These are phyloP conservation scores for Stenichneumon culpator DNA, from an alignment of 2,888 invertebrate genomes.

Conservation along the genomic window DNA sequence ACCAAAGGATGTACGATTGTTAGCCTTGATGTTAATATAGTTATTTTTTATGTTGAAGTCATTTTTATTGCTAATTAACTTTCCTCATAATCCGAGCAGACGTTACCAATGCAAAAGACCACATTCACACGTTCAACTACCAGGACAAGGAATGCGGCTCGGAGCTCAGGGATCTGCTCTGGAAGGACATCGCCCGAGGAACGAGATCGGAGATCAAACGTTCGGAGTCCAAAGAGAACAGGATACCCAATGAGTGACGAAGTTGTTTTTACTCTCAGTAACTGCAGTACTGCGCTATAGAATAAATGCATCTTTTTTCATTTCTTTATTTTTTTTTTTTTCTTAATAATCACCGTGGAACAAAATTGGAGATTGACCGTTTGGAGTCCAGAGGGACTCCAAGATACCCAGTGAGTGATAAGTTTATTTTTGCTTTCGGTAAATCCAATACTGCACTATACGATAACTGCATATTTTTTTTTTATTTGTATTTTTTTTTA, in stretches of 20 bases:
- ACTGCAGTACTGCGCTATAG: too few species aligned
- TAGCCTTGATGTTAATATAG: not conserved
- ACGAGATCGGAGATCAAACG: constrained; percentile 39
- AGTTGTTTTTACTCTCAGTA: too few species aligned
- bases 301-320: too few species aligned
- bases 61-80: not conserved
- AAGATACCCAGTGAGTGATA: too few species aligned
- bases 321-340: too few species aligned
- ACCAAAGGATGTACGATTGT: constrained; percentile 66
- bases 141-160: constrained; percentile 60
- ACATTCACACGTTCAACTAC: constrained; percentile 73
- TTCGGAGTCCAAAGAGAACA: constrained; percentile 67
- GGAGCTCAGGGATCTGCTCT: constrained; percentile 70
- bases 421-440: too few species aligned
- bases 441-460: too few species aligned
- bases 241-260: constrained; percentile 53
- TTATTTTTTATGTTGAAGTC: not conserved
- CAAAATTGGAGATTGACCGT: too few species aligned
- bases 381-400: too few species aligned
- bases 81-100: constrained; percentile 64
- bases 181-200: constrained; percentile 74
- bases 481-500: too few species aligned
- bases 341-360: too few species aligned
- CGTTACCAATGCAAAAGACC: constrained; percentile 74
- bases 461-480: too few species aligned